These are phyloP conservation scores for Podotricha telesiphe DNA, from an alignment of 2,888 invertebrate species.

Conservation along the genomic window DNA sequence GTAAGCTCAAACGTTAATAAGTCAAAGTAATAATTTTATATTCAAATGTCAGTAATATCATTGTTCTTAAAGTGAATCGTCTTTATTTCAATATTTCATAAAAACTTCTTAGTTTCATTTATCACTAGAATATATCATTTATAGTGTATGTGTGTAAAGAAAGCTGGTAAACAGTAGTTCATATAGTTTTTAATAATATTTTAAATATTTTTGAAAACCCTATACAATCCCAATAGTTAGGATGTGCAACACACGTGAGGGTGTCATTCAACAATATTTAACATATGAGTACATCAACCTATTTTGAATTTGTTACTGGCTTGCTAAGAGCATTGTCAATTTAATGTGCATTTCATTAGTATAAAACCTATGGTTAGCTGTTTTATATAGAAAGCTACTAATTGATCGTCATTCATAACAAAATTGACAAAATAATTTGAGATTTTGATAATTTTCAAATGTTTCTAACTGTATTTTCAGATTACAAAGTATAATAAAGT, in stretches of 20 bases:
- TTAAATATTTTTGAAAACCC: conserved; percentile 31
- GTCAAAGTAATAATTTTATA: conserved; percentile 29
- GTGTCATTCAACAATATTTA: conserved; percentile 50
- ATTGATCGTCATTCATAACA: not conserved
- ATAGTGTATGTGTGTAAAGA: not conserved
- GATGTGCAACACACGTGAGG: conserved; percentile 44
- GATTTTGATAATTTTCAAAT: too few species aligned
- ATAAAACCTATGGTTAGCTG: conserved; percentile 22
- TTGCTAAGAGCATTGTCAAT: conserved; percentile 35
- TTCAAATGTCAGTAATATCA: not conserved
- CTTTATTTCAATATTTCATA: not conserved
- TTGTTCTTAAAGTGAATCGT: not conserved
- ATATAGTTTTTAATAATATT: too few species aligned
- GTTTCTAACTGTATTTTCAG: too few species aligned
- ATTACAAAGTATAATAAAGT: too few species aligned
- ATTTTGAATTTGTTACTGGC: conserved; percentile 41
- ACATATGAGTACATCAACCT: conserved; percentile 44
- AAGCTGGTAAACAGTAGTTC: not conserved
- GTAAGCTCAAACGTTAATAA: not conserved
- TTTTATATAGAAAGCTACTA: conserved; percentile 4
- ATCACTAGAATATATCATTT: not conserved
- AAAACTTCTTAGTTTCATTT: not conserved
- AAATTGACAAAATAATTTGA: not conserved
- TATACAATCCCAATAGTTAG: conserved; percentile 38
- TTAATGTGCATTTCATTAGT: conserved; percentile 34